Conservation (phyloP, 2,888 invertebrate genomes). For the Erpobdella octoculata region DNA sequence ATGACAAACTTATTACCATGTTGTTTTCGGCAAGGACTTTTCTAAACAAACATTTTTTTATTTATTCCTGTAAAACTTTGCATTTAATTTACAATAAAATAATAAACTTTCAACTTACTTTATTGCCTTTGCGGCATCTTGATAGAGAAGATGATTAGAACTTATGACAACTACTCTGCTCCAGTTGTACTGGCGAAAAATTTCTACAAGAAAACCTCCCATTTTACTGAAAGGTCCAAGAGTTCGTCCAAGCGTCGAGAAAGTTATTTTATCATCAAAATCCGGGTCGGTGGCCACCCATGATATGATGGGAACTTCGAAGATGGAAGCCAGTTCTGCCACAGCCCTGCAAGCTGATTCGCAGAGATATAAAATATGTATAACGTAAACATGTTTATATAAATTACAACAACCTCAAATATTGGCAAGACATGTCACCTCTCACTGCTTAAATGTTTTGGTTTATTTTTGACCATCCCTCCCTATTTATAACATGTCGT, state of each 20-base stretch:
- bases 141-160: conserved; percentile 30
- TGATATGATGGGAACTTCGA: conserved; percentile 38
- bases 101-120: not conserved
- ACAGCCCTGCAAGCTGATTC: conserved; percentile 36
- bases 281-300: conserved; percentile 39
- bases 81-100: not conserved
- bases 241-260: conserved; percentile 35
- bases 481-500: too few species aligned
- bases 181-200: conserved; percentile 38
- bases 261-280: conserved; percentile 34
- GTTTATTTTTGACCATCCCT: too few species aligned
- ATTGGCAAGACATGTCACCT: too few species aligned
- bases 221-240: conserved; percentile 39
- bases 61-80: too few species aligned
- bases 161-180: conserved; percentile 39
- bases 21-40: conserved; percentile 22
- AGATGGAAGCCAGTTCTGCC: conserved; percentile 36
- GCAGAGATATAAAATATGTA: too few species aligned
- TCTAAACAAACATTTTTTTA: too few species aligned
- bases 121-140: conserved; percentile 31
- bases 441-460: too few species aligned
- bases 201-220: conserved; percentile 33
- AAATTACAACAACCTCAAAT: too few species aligned
- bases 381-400: too few species aligned
- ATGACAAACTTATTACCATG: conserved; percentile 26